Evolutionary conservation across 2,113 vertebrate genomes (phyloP).

Genomic region (Bubo bubo): DNA sequence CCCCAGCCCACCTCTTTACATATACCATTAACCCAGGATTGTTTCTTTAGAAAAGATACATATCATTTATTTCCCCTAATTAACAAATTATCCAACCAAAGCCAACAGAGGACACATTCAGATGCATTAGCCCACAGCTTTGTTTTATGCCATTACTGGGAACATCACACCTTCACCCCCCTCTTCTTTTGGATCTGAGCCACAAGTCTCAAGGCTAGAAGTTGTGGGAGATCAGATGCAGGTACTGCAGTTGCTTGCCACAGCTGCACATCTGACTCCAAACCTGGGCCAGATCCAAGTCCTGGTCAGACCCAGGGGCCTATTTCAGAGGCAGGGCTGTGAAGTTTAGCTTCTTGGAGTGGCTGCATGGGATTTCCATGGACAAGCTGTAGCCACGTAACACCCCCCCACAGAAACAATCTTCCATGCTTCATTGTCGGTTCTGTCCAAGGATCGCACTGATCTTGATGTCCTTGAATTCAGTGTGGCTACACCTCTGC

Average conservation of each 20-base stretch:
- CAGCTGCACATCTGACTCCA: neutral
- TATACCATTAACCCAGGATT: neutral
- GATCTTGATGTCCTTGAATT: neutral
- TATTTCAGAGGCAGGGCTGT: neutral
- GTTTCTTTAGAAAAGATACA: neutral
- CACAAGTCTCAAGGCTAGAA: neutral
- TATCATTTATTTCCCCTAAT: neutral
- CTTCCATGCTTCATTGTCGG: neutral
- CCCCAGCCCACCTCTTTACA: neutral
- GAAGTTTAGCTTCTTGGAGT: neutral
- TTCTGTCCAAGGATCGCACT: neutral
- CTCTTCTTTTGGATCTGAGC: neutral
- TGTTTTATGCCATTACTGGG: neutral
- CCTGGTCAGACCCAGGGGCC: neutral
- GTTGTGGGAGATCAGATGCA: neutral
- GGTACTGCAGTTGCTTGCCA: neutral
- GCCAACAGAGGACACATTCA: neutral
- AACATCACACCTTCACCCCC: neutral
- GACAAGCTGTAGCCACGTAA: neutral
- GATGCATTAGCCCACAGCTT: neutral
- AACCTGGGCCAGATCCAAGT: neutral
- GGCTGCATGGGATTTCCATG: rapidly evolving
- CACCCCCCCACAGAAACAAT: neutral
- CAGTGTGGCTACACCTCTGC: neutral
- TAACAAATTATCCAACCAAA: neutral